phyloP scores from a whole-genome alignment of 2,113 vertebrate species.

The Hirundichthys speculiger region DNA sequence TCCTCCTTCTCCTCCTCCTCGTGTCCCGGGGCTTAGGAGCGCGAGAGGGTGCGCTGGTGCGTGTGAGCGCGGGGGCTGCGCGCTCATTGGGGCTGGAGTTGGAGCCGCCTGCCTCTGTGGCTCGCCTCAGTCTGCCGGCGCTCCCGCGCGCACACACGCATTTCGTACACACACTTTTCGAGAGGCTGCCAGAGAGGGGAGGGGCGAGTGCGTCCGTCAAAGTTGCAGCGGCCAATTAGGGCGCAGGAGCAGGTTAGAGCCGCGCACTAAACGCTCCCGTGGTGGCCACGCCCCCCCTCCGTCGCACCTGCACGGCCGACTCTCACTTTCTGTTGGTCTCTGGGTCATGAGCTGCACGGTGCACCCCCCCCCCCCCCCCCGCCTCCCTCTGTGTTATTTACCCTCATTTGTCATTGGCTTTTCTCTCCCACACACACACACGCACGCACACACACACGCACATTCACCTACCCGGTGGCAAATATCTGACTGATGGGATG shows the following conservation, averaged over 20 bases:
- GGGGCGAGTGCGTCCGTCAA: constrained; percentile 59
- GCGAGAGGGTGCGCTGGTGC: constrained; percentile 28
- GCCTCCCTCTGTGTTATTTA: constrained; percentile 29
- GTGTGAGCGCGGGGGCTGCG: constrained; percentile 56
- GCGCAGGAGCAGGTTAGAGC: neutral
- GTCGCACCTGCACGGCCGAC: constrained; percentile 48
- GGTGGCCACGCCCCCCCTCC: constrained; percentile 43
- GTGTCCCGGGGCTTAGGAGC: constrained; percentile 64
- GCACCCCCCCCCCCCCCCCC: neutral
- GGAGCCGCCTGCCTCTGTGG: constrained; percentile 64
- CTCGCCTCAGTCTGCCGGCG: constrained; percentile 65
- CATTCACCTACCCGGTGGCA: constrained; percentile 63
- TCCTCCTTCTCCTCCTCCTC: constrained; percentile 49
- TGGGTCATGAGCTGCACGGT: constrained; percentile 35
- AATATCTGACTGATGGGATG: constrained; percentile 61
- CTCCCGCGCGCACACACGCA: constrained; percentile 51
- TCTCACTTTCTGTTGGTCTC: constrained; percentile 50
- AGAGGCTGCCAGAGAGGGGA: constrained; percentile 55
- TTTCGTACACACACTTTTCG: constrained; percentile 61
- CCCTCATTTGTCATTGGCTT: constrained; percentile 55
- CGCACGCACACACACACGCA: too few relatives aligned
- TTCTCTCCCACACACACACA: neutral
- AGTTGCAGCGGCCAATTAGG: constrained; percentile 69
- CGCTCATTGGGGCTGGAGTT: constrained; percentile 73
- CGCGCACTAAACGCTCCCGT: constrained; percentile 12